Conservation (phyloP, 53 echinoderm and acorn worm species). For the Pentamera pediparva region DNA sequence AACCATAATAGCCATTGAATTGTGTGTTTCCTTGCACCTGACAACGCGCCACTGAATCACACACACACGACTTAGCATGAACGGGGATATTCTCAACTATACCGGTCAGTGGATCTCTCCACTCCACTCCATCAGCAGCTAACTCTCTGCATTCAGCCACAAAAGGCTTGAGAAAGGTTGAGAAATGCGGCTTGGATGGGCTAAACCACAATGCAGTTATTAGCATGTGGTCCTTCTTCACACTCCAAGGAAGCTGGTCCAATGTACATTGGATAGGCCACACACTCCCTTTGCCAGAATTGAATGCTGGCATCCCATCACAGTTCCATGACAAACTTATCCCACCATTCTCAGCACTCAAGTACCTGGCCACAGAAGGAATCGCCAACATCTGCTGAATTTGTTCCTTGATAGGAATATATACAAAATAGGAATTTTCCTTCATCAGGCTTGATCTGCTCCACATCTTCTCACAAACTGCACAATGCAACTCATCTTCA, state of each 20-base stretch:
- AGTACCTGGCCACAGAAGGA: neutral
- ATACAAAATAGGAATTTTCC: constrained; percentile 4
- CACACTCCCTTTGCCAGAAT: constrained; percentile 42
- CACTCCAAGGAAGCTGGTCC: neutral
- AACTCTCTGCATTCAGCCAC: constrained; percentile 24
- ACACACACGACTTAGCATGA: constrained; percentile 21
- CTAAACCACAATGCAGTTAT: constrained; percentile 45
- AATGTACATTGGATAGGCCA: constrained; percentile 54
- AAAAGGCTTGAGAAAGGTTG: constrained; percentile 40
- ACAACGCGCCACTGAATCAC: constrained; percentile 46
- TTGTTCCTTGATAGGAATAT: neutral
- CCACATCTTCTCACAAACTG: neutral
- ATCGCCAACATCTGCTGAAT: neutral
- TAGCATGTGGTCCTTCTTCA: constrained; percentile 3
- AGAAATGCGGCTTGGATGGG: constrained; percentile 22
- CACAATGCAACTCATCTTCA: neutral
- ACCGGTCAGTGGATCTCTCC: neutral
- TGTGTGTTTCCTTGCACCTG: constrained; percentile 38
- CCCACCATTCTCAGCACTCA: neutral
- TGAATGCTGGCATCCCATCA: constrained; percentile 62
- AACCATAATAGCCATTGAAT: constrained; percentile 38
- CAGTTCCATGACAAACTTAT: constrained; percentile 27
- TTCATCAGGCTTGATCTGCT: neutral
- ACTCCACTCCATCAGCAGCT: constrained; percentile 18
- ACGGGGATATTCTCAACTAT: neutral